Conservation (phyloP, 2,888 invertebrate species). For the Candidula unifasciata region DNA sequence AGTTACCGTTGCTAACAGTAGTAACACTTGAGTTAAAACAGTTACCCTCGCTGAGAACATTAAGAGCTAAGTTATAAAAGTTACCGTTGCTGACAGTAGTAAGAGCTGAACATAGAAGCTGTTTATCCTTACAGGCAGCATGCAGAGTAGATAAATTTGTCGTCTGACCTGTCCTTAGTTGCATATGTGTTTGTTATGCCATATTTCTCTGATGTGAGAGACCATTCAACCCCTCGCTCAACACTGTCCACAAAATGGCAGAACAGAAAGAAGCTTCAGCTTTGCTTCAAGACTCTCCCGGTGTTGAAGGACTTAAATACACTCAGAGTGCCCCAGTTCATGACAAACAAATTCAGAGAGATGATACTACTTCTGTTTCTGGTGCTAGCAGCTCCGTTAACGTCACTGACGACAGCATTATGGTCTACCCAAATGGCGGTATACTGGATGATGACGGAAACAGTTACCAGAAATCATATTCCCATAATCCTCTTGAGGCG, state of each 20-base stretch:
- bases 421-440: constrained; percentile 20
- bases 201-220: too few species aligned
- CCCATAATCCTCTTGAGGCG: neutral
- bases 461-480: neutral
- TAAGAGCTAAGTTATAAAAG: too few species aligned
- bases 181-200: too few species aligned
- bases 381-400: neutral
- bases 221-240: neutral
- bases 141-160: too few species aligned
- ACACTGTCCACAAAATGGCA: neutral
- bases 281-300: constrained; percentile 1
- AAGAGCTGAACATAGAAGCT: too few species aligned
- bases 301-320: neutral
- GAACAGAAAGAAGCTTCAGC: constrained; percentile 9
- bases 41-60: too few species aligned
- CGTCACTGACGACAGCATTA: neutral
- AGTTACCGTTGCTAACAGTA: too few species aligned
- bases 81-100: too few species aligned
- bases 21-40: too few species aligned
- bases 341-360: neutral
- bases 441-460: neutral
- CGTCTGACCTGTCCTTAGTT: too few species aligned
- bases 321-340: neutral
- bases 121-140: too few species aligned
- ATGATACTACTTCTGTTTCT: neutral